Percentiles rank a stretch among this genome's conserved stretches.
These are phyloP conservation scores for Melanocharis versteri DNA, from an alignment of 2,113 vertebrate species.

Conservation along the genomic window DNA sequence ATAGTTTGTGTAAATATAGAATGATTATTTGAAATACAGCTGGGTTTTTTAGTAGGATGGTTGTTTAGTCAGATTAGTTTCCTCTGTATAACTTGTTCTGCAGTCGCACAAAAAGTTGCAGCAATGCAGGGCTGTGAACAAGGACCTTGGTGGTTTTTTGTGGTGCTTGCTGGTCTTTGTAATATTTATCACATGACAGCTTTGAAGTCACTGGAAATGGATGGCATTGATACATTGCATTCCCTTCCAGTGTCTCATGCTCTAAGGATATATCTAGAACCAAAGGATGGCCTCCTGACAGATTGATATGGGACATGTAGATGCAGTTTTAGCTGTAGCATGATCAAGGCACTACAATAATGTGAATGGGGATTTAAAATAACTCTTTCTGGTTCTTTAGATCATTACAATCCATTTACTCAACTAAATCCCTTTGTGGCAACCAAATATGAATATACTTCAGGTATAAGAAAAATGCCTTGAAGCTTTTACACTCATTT, in stretches of 20 bases:
- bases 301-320: background rate
- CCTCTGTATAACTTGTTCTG: background rate
- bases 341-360: rapidly evolving
- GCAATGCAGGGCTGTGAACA: background rate
- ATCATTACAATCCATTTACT: conserved; percentile 89
- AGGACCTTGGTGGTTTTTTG: background rate
- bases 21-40: background rate
- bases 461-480: conserved; percentile 79
- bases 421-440: conserved; percentile 82
- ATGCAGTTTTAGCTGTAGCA: background rate
- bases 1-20: background rate
- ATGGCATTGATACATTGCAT: background rate
- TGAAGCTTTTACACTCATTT: conserved; percentile 18
- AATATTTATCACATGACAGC: background rate
- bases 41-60: rapidly evolving
- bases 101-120: background rate
- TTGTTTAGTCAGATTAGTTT: background rate
- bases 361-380: conserved; percentile 9
- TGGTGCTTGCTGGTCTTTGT: background rate
- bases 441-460: conserved; percentile 83
- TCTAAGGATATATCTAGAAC: background rate
- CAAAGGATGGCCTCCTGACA: background rate
- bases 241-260: background rate
- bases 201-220: background rate
- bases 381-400: conserved; percentile 80